phyloP scores from a whole-genome alignment of 2,113 vertebrate species.

The Tiliqua scincoides region DNA sequence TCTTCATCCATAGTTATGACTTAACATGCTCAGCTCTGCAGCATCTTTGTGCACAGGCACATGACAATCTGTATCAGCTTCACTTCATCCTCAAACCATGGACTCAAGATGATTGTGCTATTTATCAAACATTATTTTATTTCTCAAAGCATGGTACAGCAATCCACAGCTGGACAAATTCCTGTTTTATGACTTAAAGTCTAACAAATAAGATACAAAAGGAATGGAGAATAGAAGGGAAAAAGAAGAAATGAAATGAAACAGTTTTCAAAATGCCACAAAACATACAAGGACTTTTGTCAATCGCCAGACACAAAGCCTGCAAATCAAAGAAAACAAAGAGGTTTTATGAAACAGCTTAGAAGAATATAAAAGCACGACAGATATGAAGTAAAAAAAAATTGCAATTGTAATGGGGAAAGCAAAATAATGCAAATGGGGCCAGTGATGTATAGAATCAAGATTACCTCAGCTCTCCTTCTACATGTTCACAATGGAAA shows the following conservation, averaged over 20 bases:
- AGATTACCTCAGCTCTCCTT: neutral
- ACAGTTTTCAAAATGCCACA: neutral
- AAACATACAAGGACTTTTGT: neutral
- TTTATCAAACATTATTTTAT: too few species aligned
- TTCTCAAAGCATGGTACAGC: too few species aligned
- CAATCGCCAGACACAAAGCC: neutral
- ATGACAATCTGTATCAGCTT: too few species aligned
- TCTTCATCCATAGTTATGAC: neutral
- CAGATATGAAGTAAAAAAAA: neutral
- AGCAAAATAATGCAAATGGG: neutral
- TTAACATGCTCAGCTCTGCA: neutral
- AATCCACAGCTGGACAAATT: too few species aligned
- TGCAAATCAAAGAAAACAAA: neutral
- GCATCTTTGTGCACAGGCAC: neutral
- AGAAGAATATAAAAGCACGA: neutral
- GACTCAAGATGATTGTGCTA: too few species aligned
- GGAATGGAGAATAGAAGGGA: too few species aligned
- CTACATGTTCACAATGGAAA: neutral
- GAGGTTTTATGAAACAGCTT: neutral
- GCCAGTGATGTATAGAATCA: neutral
- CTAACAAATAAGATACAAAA: neutral
- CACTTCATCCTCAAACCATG: neutral
- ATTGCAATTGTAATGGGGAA: neutral
- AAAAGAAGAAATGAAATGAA: neutral
- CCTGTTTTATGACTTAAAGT: neutral